phyloP scores from a whole-genome alignment of 1,140 invertebrate genomes.

The Drosophila trapezifrons region DNA sequence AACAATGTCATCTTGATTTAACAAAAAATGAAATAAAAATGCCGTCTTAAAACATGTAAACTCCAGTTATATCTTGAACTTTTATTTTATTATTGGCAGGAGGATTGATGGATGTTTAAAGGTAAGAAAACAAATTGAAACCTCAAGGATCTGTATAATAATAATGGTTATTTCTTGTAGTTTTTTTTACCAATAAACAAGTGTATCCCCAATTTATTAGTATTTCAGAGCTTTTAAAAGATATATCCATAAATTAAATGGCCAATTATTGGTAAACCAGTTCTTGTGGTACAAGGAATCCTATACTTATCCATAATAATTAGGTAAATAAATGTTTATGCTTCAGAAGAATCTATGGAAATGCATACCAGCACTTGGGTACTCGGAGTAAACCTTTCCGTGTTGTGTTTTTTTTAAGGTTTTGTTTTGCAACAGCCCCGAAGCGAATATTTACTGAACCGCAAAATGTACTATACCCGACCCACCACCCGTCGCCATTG shows the following conservation, averaged over 20 bases:
- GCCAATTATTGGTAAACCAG: not conserved
- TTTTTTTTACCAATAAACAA: too few species aligned
- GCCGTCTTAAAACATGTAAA: slow-evolving; percentile 62
- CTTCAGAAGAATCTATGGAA: not conserved
- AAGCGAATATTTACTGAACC: slow-evolving; percentile 55
- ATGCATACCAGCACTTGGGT: slow-evolving; percentile 3
- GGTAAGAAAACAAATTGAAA: not conserved
- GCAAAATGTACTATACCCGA: slow-evolving; percentile 53
- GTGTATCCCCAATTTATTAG: too few species aligned
- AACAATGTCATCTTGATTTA: slow-evolving; percentile 56
- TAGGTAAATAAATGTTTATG: not conserved
- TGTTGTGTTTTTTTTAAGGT: not conserved
- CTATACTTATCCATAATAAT: not conserved
- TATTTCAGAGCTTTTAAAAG: not conserved
- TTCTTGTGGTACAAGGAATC: too few species aligned
- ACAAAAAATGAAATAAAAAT: slow-evolving; percentile 67
- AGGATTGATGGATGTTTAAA: not conserved
- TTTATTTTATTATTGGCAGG: not conserved
- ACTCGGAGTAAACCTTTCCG: not conserved
- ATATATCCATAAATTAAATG: too few species aligned
- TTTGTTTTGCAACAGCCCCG: slow-evolving; percentile 28
- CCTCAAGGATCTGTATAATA: not conserved
- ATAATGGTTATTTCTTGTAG: not conserved
- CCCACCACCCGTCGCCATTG: slow-evolving; percentile 34
- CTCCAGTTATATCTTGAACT: not conserved